phyloP scores from a whole-genome alignment of 2,888 invertebrate genomes.

The Ectropis crepuscularia region DNA sequence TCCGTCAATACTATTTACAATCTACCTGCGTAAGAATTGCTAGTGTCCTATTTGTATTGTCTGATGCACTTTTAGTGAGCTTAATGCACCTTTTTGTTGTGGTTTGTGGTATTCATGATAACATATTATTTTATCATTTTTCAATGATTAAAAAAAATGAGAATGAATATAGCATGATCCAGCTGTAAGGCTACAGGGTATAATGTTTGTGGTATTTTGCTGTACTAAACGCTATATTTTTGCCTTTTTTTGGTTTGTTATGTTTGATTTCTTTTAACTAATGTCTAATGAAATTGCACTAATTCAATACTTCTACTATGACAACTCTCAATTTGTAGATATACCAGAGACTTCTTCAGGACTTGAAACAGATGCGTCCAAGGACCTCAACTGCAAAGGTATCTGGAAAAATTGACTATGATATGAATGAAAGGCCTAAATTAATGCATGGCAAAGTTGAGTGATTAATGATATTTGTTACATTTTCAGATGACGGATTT shows the following conservation, averaged over 20 bases:
- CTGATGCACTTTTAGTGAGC: slow-evolving; percentile 21
- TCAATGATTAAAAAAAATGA: too few species aligned
- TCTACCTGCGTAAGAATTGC: slow-evolving; percentile 27
- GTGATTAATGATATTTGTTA: slow-evolving; percentile 21
- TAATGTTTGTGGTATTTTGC: slow-evolving; percentile 6
- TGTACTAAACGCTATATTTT: not conserved
- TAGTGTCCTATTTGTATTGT: slow-evolving; percentile 14
- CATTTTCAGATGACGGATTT: slow-evolving; percentile 25
- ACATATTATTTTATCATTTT: not conserved
- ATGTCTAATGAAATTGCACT: too few species aligned
- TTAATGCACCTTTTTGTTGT: slow-evolving; percentile 18
- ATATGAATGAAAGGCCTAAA: not conserved
- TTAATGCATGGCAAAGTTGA: slow-evolving; percentile 22
- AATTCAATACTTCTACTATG: slow-evolving; percentile 7
- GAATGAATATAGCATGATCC: too few species aligned
- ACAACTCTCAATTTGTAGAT: slow-evolving; percentile 16
- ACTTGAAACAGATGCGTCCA: slow-evolving; percentile 29
- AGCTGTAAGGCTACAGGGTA: too few species aligned
- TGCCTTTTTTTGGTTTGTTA: too few species aligned
- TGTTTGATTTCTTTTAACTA: too few species aligned
- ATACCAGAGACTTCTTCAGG: slow-evolving; percentile 7
- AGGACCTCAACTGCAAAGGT: slow-evolving; percentile 9
- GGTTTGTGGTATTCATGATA: slow-evolving; percentile 26
- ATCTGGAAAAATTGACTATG: not conserved
- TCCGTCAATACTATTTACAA: slow-evolving; percentile 22